Base-by-base conservation (phyloP, 2,113 vertebrate species). In the Scortum barcoo region DNA sequence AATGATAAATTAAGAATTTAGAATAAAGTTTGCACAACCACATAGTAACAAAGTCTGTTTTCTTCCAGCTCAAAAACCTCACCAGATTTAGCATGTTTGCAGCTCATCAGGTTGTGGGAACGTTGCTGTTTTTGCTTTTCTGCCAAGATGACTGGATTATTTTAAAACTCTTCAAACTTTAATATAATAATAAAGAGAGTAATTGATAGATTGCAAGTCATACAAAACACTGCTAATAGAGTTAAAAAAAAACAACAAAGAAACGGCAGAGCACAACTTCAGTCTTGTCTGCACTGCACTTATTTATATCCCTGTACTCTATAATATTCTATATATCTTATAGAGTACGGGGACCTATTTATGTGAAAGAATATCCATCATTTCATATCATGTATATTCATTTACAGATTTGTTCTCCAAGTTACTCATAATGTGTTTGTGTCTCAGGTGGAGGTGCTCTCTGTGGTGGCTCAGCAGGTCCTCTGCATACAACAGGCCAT, bases 381-480 rank as follows among this genome's bases (percentile, higher is more conserved):
- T n/a, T 57, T 33, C 6, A 56, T 8, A 19, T 56, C 51, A 19
- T 46, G 7, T n/a, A 12, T 24, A 60, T 42, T 5, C 7, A 7
- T 13, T 51, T 22, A 28, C 38, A 73, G 2, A 63, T 20, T 8
- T 17, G 33, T 42, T 42, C 11, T 62, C 2, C 16, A 58, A n/a
- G 46, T 76, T 38, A 24, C 20, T 24, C 36, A 12, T 13, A 3
- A 10, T 73, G 38, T 74, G 38, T 87, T 13, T 67, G 67, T 89
- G 13, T 80, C 60, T 67, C 70, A 98, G 98, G 97, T 99, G 81
- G 98, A 99, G 92, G 98, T 99, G 40, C 91, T 99, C 19, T 99
- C 98, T 44, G 97, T 99, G 75, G 97, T 99, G 60, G 98, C 97
- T 33, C 98, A 99, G 73, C 97, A 99, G 88, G 95, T 99, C 54